These are phyloP conservation scores for Sebastes paucispinis DNA, from an alignment of 2,797 vertebrate species.

Conservation along the genomic window DNA sequence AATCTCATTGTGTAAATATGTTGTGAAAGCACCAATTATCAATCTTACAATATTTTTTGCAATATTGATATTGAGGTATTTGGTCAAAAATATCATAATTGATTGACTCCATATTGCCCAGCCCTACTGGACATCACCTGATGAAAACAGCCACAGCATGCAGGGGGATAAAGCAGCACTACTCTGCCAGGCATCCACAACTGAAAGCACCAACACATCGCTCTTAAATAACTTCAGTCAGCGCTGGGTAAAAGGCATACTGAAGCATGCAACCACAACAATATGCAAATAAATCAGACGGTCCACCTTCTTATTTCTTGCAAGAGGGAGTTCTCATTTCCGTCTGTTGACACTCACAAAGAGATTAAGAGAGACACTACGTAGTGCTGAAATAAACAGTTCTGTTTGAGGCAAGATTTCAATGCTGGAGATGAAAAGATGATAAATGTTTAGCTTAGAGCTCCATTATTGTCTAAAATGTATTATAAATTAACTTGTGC, in stretches of 20 bases:
- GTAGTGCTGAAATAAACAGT: neutral
- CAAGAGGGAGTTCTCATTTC: neutral
- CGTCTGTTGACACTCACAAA: neutral
- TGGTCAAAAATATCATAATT: too few species aligned
- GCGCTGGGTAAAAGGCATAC: neutral
- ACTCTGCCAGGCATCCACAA: neutral
- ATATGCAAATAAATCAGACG: constrained; percentile 16
- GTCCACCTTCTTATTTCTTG: neutral
- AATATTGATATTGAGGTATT: too few species aligned
- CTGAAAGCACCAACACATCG: too few species aligned
- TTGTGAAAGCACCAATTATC: too few species aligned
- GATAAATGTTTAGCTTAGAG: neutral
- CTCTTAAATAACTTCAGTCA: neutral
- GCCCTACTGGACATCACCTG: neutral
- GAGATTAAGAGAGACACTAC: neutral
- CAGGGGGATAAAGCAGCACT: neutral
- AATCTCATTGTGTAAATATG: too few species aligned
- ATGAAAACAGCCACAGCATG: neutral
- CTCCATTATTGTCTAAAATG: neutral
- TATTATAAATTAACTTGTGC: neutral
- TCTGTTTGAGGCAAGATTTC: neutral
- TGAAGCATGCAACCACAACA: constrained; percentile 9
- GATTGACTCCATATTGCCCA: neutral
- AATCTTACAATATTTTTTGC: too few species aligned
- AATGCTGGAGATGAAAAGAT: neutral